phyloP scores from a whole-genome alignment of 1,140 invertebrate genomes.

The Sogatella furcifera region DNA sequence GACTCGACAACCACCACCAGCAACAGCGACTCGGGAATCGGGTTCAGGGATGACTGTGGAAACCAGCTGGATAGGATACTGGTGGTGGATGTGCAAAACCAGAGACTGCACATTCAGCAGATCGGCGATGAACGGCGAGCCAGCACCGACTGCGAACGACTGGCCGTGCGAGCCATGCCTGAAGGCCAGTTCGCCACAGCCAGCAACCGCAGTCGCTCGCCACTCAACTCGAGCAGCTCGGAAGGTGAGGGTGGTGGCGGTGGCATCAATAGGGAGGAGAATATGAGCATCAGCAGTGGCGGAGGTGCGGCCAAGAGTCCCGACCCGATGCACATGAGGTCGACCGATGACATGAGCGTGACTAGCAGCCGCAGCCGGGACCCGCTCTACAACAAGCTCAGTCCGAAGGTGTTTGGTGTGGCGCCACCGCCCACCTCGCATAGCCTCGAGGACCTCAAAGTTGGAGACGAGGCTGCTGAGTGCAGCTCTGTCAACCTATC shows the following conservation, averaged over 20 bases:
- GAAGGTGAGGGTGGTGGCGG: conserved; percentile 17
- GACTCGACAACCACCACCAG: conserved; percentile 72
- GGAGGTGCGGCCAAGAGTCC: conserved; percentile 22
- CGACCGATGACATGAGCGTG: conserved; percentile 25
- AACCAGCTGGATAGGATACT: conserved; percentile 71
- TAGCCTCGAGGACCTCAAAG: conserved; percentile 46
- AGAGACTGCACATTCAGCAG: conserved; percentile 32
- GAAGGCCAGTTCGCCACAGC: conserved; percentile 6
- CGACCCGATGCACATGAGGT: conserved; percentile 15
- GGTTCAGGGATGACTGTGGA: conserved; percentile 76
- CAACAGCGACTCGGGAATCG: conserved; percentile 91
- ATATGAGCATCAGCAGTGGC: conserved; percentile 26
- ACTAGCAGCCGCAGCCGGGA: conserved; percentile 24
- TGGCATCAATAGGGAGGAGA: conserved; percentile 19
- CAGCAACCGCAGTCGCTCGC: conserved; percentile 24
- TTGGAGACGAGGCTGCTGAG: conserved; percentile 30
- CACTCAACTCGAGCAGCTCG: conserved; percentile 23
- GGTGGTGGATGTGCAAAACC: conserved; percentile 61
- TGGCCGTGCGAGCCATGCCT: conserved; percentile 43
- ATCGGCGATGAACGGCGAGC: conserved; percentile 14
- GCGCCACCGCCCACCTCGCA: conserved; percentile 27
- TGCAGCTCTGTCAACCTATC: conserved; percentile 21
- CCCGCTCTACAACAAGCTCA: conserved; percentile 34
- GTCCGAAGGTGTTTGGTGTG: conserved; percentile 43
- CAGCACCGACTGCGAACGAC: conserved; percentile 20